Conservation (phyloP, 2,888 invertebrate species). For the Ectobius pallidus region DNA sequence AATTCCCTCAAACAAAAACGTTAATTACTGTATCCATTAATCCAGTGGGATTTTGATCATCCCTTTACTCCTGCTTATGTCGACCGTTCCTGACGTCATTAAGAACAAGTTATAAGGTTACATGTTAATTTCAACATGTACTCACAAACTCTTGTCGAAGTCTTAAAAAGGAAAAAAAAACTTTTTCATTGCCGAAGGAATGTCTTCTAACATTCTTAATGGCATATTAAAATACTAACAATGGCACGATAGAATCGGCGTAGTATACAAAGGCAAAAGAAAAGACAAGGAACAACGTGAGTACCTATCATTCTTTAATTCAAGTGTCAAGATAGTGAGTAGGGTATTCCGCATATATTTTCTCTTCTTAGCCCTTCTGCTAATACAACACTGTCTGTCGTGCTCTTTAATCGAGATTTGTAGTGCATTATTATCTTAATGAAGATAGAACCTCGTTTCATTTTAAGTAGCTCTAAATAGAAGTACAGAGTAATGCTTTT, state of each 20-base stretch:
- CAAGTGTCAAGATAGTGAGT: neutral
- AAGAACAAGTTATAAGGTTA: neutral
- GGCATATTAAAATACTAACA: neutral
- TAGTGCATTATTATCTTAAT: slow-evolving; percentile 38
- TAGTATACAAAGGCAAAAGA: neutral
- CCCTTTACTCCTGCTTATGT: neutral
- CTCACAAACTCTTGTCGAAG: neutral
- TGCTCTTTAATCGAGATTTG: slow-evolving; percentile 39
- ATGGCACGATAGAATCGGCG: neutral
- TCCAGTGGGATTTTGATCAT: slow-evolving; percentile 12
- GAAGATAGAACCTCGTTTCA: slow-evolving; percentile 35
- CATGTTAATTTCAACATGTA: neutral
- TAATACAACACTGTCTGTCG: slow-evolving; percentile 6
- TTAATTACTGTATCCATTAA: slow-evolving; percentile 18
- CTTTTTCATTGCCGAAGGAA: neutral
- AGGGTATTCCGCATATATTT: too few species aligned
- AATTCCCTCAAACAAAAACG: slow-evolving; percentile 18
- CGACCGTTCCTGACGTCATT: neutral
- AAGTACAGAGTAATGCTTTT: slow-evolving; percentile 39
- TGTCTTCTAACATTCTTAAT: neutral
- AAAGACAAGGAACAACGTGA: too few species aligned
- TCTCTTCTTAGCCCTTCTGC: too few species aligned
- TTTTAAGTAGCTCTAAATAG: slow-evolving; percentile 15
- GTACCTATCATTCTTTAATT: neutral
- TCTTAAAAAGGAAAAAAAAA: neutral